Evolutionary conservation across 2,888 invertebrate genomes (phyloP).

Genomic region (Mesopsocus fuscifrons): DNA sequence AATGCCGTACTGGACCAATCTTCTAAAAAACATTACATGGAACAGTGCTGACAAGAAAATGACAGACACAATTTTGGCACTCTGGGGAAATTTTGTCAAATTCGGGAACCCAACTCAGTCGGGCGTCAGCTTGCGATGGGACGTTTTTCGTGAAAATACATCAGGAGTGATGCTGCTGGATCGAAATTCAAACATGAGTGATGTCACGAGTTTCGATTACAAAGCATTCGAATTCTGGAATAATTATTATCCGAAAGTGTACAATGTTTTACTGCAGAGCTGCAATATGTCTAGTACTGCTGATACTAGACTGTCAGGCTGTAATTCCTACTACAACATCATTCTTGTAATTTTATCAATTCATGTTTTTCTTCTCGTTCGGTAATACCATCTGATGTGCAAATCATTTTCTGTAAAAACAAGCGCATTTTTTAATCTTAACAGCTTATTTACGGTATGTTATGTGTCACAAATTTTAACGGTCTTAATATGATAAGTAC

Average conservation of each 20-base stretch:
- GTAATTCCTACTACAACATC: too few relatives aligned
- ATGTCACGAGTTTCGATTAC: conserved; percentile 44
- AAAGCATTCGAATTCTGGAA: conserved; percentile 70
- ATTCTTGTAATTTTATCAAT: too few relatives aligned
- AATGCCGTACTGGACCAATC: conserved; percentile 47
- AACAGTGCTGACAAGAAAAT: conserved; percentile 57
- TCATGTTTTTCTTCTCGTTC: too few relatives aligned
- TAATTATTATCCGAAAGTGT: conserved; percentile 57
- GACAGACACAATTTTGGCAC: conserved; percentile 59
- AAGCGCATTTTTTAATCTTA: too few relatives aligned
- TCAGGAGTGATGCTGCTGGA: conserved; percentile 57
- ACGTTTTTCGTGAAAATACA: conserved; percentile 40
- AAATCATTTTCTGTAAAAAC: too few relatives aligned
- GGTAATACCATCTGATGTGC: too few relatives aligned
- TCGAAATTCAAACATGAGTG: conserved; percentile 57
- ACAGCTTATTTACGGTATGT: too few relatives aligned
- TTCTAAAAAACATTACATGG: conserved; percentile 35
- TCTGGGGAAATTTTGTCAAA: conserved; percentile 63
- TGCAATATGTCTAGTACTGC: conserved; percentile 34
- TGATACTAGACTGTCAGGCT: too few relatives aligned
- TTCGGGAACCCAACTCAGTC: conserved; percentile 38
- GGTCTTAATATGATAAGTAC: too few relatives aligned
- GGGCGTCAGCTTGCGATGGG: conserved; percentile 54
- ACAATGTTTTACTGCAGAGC: conserved; percentile 51
- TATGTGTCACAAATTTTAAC: too few relatives aligned